A percentile compares a stretch with the other conserved stretches of the same genome.
Evolutionary conservation across 2,797 vertebrate genomes (phyloP).

Genomic region (Myotis pilosus): DNA sequence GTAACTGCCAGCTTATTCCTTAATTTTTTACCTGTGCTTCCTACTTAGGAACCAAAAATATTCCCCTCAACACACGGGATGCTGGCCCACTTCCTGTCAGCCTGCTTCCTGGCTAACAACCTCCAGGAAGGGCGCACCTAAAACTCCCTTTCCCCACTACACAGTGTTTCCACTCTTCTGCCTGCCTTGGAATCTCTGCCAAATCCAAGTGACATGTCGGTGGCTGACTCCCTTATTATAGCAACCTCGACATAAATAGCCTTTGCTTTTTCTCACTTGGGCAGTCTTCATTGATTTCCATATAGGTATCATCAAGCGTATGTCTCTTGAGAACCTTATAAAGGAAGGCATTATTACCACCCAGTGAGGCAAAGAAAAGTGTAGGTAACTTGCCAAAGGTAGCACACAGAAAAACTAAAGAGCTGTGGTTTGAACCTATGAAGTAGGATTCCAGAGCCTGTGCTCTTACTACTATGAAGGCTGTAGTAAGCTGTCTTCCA

Average conservation of each 20-base stretch:
- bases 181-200: neutral
- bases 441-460: neutral
- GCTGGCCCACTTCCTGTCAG: neutral
- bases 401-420: neutral
- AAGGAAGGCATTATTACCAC: neutral
- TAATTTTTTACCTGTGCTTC: neutral
- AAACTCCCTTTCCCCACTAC: neutral
- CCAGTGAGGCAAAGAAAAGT: neutral
- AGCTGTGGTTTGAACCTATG: neutral
- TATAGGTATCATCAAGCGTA: too few species aligned
- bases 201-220: neutral
- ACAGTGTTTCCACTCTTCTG: neutral
- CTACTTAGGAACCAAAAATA: neutral
- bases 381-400: neutral
- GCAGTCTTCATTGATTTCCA: neutral
- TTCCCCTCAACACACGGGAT: neutral
- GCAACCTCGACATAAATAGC: neutral
- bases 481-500: neutral
- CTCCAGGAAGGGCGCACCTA: accelerated
- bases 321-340: neutral
- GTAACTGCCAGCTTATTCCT: neutral
- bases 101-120: neutral
- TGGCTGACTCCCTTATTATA: neutral
- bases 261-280: neutral
- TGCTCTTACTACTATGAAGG: neutral